Evolutionary conservation across 2,888 invertebrate genomes (phyloP), one percentile per base, ranked within the genome.

Genomic region (Andrena bucephala): DNA sequence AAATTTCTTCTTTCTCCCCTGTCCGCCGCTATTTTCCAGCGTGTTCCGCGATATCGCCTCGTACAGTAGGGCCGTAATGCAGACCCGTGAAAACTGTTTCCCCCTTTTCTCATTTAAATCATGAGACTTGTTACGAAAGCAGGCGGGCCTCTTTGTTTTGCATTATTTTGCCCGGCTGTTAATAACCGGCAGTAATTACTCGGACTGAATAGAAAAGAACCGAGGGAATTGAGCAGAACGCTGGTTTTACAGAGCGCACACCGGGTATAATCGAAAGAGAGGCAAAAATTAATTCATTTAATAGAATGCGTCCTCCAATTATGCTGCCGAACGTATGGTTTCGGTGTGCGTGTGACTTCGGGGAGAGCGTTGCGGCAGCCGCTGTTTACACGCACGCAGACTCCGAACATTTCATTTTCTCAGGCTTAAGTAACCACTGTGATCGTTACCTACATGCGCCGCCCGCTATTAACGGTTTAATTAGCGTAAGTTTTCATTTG

Each of bases 401-500:
- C 83, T 80, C 82, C 85, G 84, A 90, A 87, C 90, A 91, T 93
- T 93, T 92, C 91, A 92, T 93, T 93, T 93, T 92, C 92, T 92
- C 91, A 89, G 91, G 92, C 92, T 93, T 93, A 93, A 93, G 93
- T 93, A 92, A 92, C 91, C 91, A 84, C 87, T 85, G 84, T 75
- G 83, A 89, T 90, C 90, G 89, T 93, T 93, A 92, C 90, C 87
- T 88, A 90, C 92, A 91, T 91, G 90, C 91, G 92, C 90, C 88
- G 92, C 88, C 77, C 83, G 89, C 93, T 92, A 93, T 93, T 93
- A 93, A 92, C 92, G 92, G 92, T 93, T 93, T 92, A 93, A 93
- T 93, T 93, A 93, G 92, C 92, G 92, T 93, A 93, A 93, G 92
- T 93, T 93, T 93, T 93, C 92, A 93, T 93, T 92, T 90, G 92